Evolutionary conservation across 2,888 invertebrate species (phyloP).

Genomic region (Acanthococcus lagerstroemiae): DNA sequence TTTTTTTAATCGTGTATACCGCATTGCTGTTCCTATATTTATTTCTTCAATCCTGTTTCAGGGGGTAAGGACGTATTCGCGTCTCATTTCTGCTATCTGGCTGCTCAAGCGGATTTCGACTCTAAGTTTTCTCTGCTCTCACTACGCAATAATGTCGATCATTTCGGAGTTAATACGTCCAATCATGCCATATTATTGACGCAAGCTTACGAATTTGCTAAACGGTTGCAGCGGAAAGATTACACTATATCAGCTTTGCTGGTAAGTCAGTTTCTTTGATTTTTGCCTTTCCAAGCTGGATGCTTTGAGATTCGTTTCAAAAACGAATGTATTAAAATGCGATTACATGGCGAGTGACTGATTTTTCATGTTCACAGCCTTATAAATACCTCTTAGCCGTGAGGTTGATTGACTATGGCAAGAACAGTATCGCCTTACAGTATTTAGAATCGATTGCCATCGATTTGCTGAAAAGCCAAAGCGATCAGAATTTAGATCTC

Average conservation of each 20-base stretch:
- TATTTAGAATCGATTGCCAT: conserved; percentile 72
- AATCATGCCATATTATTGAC: conserved; percentile 86
- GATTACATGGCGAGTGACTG: too few species aligned
- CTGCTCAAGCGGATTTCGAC: conserved; percentile 59
- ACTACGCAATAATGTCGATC: conserved; percentile 39
- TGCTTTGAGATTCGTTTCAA: too few species aligned
- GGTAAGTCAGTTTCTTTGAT: conserved; percentile 43
- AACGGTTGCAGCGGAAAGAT: conserved; percentile 62
- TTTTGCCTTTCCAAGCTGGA: too few species aligned
- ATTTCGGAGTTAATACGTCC: conserved; percentile 56
- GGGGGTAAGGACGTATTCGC: conserved; percentile 71
- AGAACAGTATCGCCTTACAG: conserved; percentile 54
- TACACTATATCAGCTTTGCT: conserved; percentile 65
- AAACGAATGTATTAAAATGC: too few species aligned
- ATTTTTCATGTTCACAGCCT: conserved; percentile 46
- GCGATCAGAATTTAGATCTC: conserved; percentile 43
- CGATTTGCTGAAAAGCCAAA: conserved; percentile 52
- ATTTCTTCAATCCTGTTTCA: neutral
- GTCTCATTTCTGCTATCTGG: conserved; percentile 92
- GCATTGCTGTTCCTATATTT: too few species aligned
- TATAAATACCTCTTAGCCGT: conserved; percentile 76
- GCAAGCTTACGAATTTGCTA: conserved; percentile 89
- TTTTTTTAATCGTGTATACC: neutral
- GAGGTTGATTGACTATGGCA: conserved; percentile 65
- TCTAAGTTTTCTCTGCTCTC: conserved; percentile 62